Evolutionary conservation across 2,113 vertebrate species (phyloP).

Genomic region (Rallus limicola): DNA sequence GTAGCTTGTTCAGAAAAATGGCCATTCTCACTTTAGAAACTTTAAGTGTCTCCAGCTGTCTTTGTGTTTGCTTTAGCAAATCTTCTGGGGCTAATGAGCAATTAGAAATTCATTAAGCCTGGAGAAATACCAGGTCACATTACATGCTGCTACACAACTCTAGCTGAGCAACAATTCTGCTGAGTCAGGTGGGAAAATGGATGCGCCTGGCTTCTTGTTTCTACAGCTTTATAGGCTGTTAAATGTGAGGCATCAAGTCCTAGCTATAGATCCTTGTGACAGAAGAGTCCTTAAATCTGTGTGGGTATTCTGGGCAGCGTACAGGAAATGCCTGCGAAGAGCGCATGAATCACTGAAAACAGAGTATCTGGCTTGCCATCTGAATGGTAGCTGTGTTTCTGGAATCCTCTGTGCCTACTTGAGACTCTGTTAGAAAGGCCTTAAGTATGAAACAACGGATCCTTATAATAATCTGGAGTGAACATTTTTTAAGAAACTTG

Average conservation of each 20-base stretch:
- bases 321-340: background rate
- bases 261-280: background rate
- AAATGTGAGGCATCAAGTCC: background rate
- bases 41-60: background rate
- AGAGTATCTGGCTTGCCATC: background rate
- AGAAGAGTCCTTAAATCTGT: background rate
- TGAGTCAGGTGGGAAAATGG: background rate
- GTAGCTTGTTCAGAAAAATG: background rate
- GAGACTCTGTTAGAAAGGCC: background rate
- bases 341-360: background rate
- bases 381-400: background rate
- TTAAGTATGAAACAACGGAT: background rate
- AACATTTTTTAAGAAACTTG: background rate
- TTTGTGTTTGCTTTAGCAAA: conserved; percentile 23
- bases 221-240: background rate
- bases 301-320: background rate
- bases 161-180: background rate
- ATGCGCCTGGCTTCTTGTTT: background rate
- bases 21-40: background rate
- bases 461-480: background rate
- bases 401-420: background rate
- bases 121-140: background rate
- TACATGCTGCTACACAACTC: background rate
- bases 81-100: background rate
- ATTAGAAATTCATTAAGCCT: conserved; percentile 25